Evolutionary conservation across 2,113 vertebrate genomes (phyloP).

Genomic region (Psophia crepitans): DNA sequence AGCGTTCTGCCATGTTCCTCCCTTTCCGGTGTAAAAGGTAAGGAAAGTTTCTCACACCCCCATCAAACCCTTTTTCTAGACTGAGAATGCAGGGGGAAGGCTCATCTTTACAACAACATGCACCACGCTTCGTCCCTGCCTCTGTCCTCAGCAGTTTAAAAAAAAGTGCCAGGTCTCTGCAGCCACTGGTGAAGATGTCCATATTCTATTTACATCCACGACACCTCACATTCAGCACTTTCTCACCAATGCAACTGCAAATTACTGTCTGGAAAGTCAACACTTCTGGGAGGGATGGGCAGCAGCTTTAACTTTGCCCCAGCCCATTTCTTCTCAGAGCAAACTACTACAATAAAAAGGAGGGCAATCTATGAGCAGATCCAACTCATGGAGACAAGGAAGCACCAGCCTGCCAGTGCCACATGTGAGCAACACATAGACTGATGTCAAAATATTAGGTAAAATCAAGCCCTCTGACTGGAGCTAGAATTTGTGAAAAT

Average conservation of each 20-base stretch:
- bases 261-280: neutral
- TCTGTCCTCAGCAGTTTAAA: neutral
- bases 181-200: neutral
- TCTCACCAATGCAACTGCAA: neutral
- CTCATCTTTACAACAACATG: neutral
- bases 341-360: neutral
- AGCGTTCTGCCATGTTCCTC: neutral
- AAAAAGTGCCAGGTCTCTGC: neutral
- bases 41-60: neutral
- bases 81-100: neutral
- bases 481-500: neutral
- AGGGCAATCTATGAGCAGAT: neutral
- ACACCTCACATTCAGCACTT: neutral
- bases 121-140: neutral
- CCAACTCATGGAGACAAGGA: neutral
- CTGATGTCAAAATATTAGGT: neutral
- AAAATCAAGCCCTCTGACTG: neutral
- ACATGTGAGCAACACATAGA: neutral
- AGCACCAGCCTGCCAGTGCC: neutral
- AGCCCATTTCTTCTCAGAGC: neutral
- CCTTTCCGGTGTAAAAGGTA: neutral
- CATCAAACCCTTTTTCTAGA: neutral
- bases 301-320: neutral
- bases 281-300: neutral
- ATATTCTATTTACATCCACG: neutral